Evolutionary conservation across 2,797 vertebrate species (phyloP), one percentile per base, ranked within the genome.

Genomic region (Philypnodon macrostomus): DNA sequence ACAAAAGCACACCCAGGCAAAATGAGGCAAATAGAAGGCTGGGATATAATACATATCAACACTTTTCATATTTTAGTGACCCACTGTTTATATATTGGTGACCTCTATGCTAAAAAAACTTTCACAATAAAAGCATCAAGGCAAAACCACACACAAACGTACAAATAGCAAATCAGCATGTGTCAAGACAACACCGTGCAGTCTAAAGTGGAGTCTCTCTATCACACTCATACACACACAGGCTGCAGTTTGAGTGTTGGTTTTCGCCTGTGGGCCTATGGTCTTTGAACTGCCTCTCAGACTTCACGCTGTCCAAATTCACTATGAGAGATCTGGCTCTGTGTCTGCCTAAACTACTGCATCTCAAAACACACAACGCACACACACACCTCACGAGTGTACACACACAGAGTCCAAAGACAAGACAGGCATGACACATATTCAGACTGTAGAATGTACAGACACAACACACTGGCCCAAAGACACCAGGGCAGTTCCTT

Each of bases 261-360:
- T 77, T 85, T 77, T 86, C 80, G 86, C 84, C 83, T 81, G 79
- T 85, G 84, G 86, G 84, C 76, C 80, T 83, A 75, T 73, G 77
- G 76, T 85, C 81, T 88, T 88, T 86, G 81, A 86, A 85, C 86
- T 87, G 84, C 76, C 73, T 85, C 79, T 81, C 81, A 86, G 68
- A 85, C 77, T 85, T 73, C 77, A 75, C 78, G 85, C 81, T 83
- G 78, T 75, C 79, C 82, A 84, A 85, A 88, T 85, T 81, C 79
- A 79, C 77, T 79, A 17, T 76, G 84, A 87, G 86, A 75, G 70
- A 77, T 83, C 73, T 80, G 73, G 68, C 78, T 76, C 79, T 67
- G 58, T 64, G 73, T 75, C 81, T 84, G 83, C 73, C 81, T 54
- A 47, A 80, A 83, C 65, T 71, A 72, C 79, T 86, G 67, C 80